Base-by-base conservation (phyloP, 2,113 vertebrate genomes). In the Ornithorhynchus anatinus region DNA sequence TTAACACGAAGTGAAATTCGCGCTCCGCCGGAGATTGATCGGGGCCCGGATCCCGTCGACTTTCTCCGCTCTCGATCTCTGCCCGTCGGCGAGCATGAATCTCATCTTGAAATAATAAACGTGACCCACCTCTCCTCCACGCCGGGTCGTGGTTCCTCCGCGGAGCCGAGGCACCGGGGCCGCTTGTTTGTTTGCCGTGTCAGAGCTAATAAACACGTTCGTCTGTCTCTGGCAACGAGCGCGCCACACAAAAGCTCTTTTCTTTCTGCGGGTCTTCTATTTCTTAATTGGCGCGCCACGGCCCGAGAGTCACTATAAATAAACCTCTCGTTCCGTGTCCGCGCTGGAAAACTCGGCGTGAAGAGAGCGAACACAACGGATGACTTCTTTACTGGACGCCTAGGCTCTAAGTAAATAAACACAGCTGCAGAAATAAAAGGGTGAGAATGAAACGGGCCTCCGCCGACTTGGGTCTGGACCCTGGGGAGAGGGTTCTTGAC, bases 71-170 rank as follows among this genome's bases (percentile, higher is more conserved):
- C 37, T 66, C 66, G 33, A 35, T 75, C 40, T 77, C 42, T 57
- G 73, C 44, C 69, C 38, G 65, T 76, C 59, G 79, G 32, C 35
- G 47, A 80, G 48, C 67, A 59, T 82, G 81, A 77, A 77, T 72
- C 72, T 45, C 38, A 62, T 82, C 74, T n/a, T 64, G 59, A 73
- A 83, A 87, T 77, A 88, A 79, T 57, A 82, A 81, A 50, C 79
- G 27, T 35, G 36, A 39, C 35, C 63, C 60, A 22, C 38, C 35
- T 83, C 29, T 32, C 45, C 35, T 37, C 45, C 48, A 65, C 50
- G 33, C 29, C 19, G 51, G 52, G 72, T 27, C 50, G 60, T 64
- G 61, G 32, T 31, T 69, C 59, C 75, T 67, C 31, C 19, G 45
- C 39, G 63, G 64, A 68, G 15, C 3, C 22, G 45, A 67, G 64